Evolutionary conservation across 2,797 vertebrate genomes (phyloP).

Genomic region (Bradypus variegatus): DNA sequence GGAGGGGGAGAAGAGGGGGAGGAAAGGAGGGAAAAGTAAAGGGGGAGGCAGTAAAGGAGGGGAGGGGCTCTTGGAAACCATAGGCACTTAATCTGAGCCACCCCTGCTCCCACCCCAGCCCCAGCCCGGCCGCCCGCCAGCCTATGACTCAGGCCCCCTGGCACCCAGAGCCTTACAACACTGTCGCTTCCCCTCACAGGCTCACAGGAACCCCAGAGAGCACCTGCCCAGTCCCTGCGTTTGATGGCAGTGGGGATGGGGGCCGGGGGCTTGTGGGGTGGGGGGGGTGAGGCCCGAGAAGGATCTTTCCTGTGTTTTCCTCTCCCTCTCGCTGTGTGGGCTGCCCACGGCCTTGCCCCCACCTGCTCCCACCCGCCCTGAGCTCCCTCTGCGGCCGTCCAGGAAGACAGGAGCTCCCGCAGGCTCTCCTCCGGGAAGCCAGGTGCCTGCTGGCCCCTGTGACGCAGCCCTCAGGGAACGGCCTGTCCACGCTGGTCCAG

Average conservation of each 20-base stretch:
- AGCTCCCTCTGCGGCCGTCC: background rate
- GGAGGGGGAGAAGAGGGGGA: no score
- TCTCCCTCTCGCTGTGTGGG: fast-evolving
- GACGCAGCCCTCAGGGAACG: background rate
- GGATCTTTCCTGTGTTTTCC: background rate
- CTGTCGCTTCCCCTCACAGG: fast-evolving
- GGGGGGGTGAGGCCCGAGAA: no score
- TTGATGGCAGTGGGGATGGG: no score
- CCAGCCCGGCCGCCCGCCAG: background rate
- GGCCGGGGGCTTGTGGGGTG: no score
- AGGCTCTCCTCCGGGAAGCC: background rate
- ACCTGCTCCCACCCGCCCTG: fast-evolving
- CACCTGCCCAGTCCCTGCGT: background rate
- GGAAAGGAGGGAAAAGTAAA: no score
- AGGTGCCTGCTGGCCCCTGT: background rate
- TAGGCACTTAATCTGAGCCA: background rate
- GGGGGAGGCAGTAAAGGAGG: background rate
- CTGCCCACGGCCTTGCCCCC: background rate
- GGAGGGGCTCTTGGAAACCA: background rate
- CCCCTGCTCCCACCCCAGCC: background rate
- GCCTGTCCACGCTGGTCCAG: background rate
- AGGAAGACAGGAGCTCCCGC: background rate
- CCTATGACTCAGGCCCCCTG: no score
- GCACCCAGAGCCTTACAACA: fast-evolving
- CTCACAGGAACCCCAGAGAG: no score